A percentile compares a stretch with the other conserved stretches of the same genome.
phyloP scores from a whole-genome alignment of 64 coral and sea anemone genomes.

The Acropora yongei region DNA sequence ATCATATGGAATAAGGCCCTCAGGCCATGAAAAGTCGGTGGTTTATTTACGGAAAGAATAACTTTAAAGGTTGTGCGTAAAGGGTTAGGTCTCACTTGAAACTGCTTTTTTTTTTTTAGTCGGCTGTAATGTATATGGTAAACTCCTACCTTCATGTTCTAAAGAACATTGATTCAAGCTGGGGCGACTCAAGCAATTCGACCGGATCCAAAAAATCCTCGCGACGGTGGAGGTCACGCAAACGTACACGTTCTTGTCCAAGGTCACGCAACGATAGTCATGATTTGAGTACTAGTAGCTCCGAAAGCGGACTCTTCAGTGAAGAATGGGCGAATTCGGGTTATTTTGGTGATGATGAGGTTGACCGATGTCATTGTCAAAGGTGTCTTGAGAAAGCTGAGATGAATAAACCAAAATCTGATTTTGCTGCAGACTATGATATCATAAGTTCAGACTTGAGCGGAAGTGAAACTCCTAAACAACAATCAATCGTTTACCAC shows the following conservation, averaged over 20 bases:
- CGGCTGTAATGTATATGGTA: slow-evolving; percentile 77
- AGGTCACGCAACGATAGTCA: slow-evolving; percentile 32
- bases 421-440: slow-evolving; percentile 72
- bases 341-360: slow-evolving; percentile 95
- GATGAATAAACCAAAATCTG: slow-evolving; percentile 14
- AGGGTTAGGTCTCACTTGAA: not conserved
- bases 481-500: not conserved
- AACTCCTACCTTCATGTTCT: slow-evolving; percentile 88
- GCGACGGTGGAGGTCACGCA: slow-evolving; percentile 13
- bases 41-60: too few relatives aligned
- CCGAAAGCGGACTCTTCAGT: slow-evolving; percentile 78
- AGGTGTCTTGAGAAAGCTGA: slow-evolving; percentile 32
- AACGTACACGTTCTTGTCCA: slow-evolving; percentile 18
- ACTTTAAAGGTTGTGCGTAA: too few relatives aligned
- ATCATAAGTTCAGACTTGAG: slow-evolving; percentile 80
- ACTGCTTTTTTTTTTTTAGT: not conserved
- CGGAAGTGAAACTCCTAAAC: not conserved
- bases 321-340: slow-evolving; percentile 80
- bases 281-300: slow-evolving; percentile 35
- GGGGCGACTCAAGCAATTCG: slow-evolving; percentile 56
- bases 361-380: slow-evolving; percentile 67
- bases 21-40: not conserved
- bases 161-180: slow-evolving; percentile 84
- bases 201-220: not conserved
- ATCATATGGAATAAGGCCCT: too few relatives aligned